Base-by-base conservation (phyloP, 2,888 invertebrate genomes). In the Drosophila robusta region DNA sequence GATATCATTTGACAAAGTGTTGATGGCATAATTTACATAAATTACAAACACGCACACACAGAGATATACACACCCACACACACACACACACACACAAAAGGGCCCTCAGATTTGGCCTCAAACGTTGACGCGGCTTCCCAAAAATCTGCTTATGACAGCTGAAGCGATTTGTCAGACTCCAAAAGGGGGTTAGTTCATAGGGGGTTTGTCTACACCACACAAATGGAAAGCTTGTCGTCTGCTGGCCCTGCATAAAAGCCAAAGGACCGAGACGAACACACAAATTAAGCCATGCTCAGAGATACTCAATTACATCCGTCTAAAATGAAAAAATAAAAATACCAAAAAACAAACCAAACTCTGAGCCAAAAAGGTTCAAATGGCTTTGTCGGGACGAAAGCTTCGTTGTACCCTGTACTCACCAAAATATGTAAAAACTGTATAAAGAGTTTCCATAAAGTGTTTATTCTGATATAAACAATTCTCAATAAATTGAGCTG, bases 61-160 rank as follows among this genome's bases (percentile, higher is more conserved):
- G 32, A 36, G 5, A 45, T n/a, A 34, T 7, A 41, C 12, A 46
- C 4, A 41, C 12, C 42, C 4, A 29, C n/a, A 18, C 45, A 4
- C 41, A 54, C 44, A 38, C 9, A 50, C 8, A 22, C 32, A 32
- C 9, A 38, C 2, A 38, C 12, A 39, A 39, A 32, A 57, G 36
- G 9, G 39, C 39, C 2, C 7, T 47, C 36, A 24, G 29, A 52
- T 41, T 36, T 55, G 55, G 36, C 54, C 65, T 39, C 11, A 39
- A 52, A 38, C 39, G 38, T 8, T 24, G 29, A 26, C 32, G 36
- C 36, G 8, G 26, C 51, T 42, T 12, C 7, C 46, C 52, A 41
- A 64, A 61, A 77, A 64, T 77, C 63, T 72, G 75, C 60, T 72
- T 75, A 75, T 75, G 77, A 68, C 73, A 77, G 71, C 71, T 39